Evolutionary conservation across 2,888 invertebrate species (phyloP).

Genomic region (Alentia gelatinosa): DNA sequence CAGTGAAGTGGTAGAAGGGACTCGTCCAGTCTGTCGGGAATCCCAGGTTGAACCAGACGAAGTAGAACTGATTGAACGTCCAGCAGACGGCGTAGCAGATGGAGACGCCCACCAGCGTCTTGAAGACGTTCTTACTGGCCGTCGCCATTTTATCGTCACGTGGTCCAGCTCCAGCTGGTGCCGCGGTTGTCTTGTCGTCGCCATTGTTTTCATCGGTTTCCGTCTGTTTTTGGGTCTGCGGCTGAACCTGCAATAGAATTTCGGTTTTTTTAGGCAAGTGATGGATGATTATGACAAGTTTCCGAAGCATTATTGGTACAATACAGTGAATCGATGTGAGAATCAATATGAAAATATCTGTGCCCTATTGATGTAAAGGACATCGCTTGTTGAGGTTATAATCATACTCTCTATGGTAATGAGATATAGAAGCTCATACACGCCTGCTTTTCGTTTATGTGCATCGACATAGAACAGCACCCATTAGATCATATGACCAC

Average conservation of each 20-base stretch:
- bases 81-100: conserved; percentile 30
- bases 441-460: too few species aligned
- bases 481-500: too few species aligned
- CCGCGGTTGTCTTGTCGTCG: not conserved
- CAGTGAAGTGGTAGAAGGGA: conserved; percentile 28
- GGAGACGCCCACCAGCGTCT: conserved; percentile 18
- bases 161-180: not conserved
- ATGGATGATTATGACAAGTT: too few species aligned
- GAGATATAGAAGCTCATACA: too few species aligned
- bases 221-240: not conserved
- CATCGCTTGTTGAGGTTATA: too few species aligned
- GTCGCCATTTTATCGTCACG: not conserved
- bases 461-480: too few species aligned
- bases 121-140: conserved; percentile 36
- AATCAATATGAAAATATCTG: too few species aligned
- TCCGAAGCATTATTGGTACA: too few species aligned
- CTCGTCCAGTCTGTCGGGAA: conserved; percentile 29
- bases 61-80: conserved; percentile 34
- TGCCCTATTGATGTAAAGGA: too few species aligned
- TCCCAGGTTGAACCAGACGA: conserved; percentile 25
- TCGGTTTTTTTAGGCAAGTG: too few species aligned
- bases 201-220: not conserved
- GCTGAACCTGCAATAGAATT: not conserved
- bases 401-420: too few species aligned
- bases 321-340: too few species aligned